Conservation (phyloP, 2,113 vertebrate species). For the Tichodroma muraria region DNA sequence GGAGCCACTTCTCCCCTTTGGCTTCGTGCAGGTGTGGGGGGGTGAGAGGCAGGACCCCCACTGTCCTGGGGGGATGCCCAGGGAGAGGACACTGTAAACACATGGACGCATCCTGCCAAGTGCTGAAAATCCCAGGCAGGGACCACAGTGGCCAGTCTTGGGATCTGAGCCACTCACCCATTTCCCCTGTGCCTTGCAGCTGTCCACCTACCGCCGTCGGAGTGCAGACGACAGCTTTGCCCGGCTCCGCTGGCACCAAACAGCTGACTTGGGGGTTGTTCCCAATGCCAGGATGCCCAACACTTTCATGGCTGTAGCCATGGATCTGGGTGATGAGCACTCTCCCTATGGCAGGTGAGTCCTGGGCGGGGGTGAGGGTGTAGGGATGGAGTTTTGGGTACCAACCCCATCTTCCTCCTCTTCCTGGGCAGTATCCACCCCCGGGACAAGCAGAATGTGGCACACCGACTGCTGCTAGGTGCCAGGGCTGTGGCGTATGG, state of each 20-base stretch:
- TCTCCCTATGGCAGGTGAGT: conserved; percentile 81
- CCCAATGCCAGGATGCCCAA: conserved; percentile 81
- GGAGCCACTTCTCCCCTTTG: conserved; percentile 78
- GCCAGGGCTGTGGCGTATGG: conserved; percentile 83
- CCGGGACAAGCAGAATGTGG: conserved; percentile 83
- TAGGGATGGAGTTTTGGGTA: background rate
- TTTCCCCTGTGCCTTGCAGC: conserved; percentile 52
- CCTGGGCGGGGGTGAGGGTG: rapidly evolving
- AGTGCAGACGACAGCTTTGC: conserved; percentile 40
- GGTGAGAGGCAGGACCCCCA: background rate
- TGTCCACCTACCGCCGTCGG: conserved; percentile 57
- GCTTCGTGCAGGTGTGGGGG: conserved; percentile 85
- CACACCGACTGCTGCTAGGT: conserved; percentile 78
- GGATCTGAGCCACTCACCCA: background rate
- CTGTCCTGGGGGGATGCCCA: background rate
- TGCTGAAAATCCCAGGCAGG: background rate
- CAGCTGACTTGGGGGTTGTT: conserved; percentile 77
- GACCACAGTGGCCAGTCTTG: too few species aligned
- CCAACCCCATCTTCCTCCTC: background rate
- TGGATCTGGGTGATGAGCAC: conserved; percentile 80
- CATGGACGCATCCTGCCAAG: rapidly evolving
- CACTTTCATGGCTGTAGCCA: conserved; percentile 89
- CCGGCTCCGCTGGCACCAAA: conserved; percentile 91
- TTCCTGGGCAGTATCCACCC: conserved; percentile 79
- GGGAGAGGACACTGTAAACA: background rate